phyloP scores from a whole-genome alignment of 2,888 invertebrate genomes.

The Geotrupes spiniger region DNA sequence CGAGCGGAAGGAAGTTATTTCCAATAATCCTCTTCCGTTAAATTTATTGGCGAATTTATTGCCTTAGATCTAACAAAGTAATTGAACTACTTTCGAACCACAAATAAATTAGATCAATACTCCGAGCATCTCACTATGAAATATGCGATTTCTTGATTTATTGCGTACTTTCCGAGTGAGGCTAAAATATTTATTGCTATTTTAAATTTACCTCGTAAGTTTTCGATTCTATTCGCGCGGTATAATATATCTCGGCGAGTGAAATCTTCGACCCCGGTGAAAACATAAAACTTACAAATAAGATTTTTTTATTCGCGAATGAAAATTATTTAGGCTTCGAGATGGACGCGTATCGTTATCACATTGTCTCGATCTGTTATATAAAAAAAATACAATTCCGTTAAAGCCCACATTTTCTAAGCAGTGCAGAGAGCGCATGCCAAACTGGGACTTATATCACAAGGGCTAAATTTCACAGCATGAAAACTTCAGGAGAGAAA shows the following conservation, averaged over 20 bases:
- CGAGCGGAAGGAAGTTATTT: slow-evolving; percentile 26
- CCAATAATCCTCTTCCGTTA: slow-evolving; percentile 25
- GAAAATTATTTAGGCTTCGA: no score
- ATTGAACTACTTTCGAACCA: slow-evolving; percentile 26
- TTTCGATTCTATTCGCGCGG: no score
- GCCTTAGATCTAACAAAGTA: slow-evolving; percentile 24
- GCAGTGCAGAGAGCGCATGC: slow-evolving; percentile 33
- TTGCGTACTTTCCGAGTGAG: slow-evolving; percentile 12
- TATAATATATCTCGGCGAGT: no score
- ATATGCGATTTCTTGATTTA: slow-evolving; percentile 22
- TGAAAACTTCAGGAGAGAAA: slow-evolving; percentile 48
- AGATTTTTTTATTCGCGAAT: no score
- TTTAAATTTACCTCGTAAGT: slow-evolving; percentile 16
- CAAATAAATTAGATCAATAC: slow-evolving; percentile 25
- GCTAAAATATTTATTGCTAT: slow-evolving; percentile 17
- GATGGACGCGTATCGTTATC: no score
- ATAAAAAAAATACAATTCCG: neutral
- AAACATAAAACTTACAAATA: no score
- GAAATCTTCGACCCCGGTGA: no score
- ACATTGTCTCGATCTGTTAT: no score
- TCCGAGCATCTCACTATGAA: slow-evolving; percentile 19
- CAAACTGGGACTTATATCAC: slow-evolving; percentile 44
- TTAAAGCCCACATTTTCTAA: slow-evolving; percentile 20
- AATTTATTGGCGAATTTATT: slow-evolving; percentile 25
- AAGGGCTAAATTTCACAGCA: slow-evolving; percentile 47